Evolutionary conservation across 2,797 vertebrate species (phyloP), one percentile per base, ranked within the genome.

Genomic region (Leptoclinus maculatus): DNA sequence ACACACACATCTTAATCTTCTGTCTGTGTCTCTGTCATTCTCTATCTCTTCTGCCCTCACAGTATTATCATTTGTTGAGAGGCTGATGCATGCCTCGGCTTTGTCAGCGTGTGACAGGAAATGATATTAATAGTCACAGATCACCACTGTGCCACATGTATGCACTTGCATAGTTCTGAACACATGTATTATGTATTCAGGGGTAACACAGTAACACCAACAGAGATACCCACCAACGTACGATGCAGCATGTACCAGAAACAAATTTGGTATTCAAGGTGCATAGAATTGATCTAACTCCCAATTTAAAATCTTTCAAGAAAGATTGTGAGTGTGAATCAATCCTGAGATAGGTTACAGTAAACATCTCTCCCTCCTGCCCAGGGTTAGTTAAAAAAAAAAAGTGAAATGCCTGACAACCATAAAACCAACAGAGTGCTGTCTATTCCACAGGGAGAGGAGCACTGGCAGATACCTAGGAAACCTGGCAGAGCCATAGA

Each of bases 51-150:
- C 17, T 62, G 57, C 67, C 41, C 76, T 65, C 19, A 27, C 51
- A 63, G 68, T 39, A 12, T 83, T 82, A 83, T 88, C 82, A 54
- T 59, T 76, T 59, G 74, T 74, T 43, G 53, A 65, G 80, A 84
- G 86, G 68, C 70, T 14, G 75, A 51, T 76, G 53, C 7, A 21
- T 74, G 79, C 66, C 59, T 51, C 9, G 2, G 76, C 60, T 84
- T 87, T 87, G 65, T 56, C 67, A 41, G 27, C 63, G 71, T 80
- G 80, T 71, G 78, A 79, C 56, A 66, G 60, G 57, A 60, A 66
- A 74, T 56, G 36, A 29, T 90, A 91, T 86, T 85, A 88, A 92
- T 90, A 92, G 84, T 82, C 54, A 12, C 71, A 54, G 70, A 76
- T 84, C 75, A 72, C 36, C 65, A 67, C 25, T 43, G 56, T 58